These are phyloP conservation scores for Pedionomus torquatus DNA, from an alignment of 2,113 vertebrate genomes.

Conservation along the genomic window DNA sequence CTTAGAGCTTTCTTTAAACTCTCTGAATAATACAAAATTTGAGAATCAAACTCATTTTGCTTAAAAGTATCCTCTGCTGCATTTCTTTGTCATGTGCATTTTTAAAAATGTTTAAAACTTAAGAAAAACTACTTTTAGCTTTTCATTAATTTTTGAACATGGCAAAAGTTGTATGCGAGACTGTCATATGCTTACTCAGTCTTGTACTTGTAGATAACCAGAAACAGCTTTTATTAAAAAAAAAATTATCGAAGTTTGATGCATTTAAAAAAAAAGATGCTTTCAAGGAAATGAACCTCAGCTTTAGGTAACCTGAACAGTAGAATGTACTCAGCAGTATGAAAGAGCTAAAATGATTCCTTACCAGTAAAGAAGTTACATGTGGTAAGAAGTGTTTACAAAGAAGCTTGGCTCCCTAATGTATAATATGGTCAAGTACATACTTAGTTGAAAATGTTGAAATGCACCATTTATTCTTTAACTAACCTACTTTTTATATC, in stretches of 20 bases:
- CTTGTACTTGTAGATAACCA: background rate
- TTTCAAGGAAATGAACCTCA: background rate
- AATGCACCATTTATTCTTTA: background rate
- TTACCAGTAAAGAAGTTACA: background rate
- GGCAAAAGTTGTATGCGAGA: background rate
- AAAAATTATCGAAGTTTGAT: background rate
- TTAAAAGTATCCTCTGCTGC: background rate
- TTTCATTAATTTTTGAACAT: background rate
- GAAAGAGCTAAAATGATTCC: background rate
- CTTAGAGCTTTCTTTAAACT: background rate
- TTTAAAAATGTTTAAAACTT: background rate
- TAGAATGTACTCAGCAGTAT: background rate
- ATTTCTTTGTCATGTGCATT: background rate
- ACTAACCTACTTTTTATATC: background rate
- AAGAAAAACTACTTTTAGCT: background rate
- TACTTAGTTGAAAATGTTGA: background rate
- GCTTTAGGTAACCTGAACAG: background rate
- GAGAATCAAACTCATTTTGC: background rate
- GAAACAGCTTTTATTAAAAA: background rate
- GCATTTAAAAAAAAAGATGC: background rate
- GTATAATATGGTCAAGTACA: accelerated
- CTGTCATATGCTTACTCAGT: background rate
- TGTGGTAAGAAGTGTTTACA: background rate
- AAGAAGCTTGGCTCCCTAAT: background rate
- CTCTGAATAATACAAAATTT: background rate